Evolutionary conservation across 2,797 vertebrate genomes (phyloP).

Genomic region (Pangasius macronema): DNA sequence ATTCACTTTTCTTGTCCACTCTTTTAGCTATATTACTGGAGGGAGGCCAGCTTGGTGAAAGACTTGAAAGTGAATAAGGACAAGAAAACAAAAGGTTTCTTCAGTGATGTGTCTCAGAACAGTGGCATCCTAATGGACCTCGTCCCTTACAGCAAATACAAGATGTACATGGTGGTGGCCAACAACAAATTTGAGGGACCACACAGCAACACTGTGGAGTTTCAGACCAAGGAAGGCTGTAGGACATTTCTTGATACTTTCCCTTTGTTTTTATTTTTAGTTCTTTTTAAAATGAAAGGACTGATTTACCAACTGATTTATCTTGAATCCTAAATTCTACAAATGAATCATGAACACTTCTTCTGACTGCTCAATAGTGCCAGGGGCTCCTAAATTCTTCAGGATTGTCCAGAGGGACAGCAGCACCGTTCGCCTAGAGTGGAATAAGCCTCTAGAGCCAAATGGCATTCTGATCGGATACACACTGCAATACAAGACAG

Average conservation of each 20-base stretch:
- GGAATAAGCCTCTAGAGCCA: slow-evolving; percentile 91
- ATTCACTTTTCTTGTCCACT: neutral
- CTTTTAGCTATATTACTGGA: slow-evolving; percentile 90
- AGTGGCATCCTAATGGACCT: slow-evolving; percentile 84
- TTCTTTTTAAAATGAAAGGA: neutral
- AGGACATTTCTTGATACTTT: slow-evolving; percentile 50
- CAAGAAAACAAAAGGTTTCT: slow-evolving; percentile 86
- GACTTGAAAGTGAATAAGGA: slow-evolving; percentile 85
- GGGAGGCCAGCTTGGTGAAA: slow-evolving; percentile 89
- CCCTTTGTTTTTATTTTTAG: neutral
- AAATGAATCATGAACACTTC: neutral
- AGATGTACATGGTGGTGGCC: slow-evolving; percentile 92
- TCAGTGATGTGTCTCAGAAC: slow-evolving; percentile 78
- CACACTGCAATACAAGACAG: slow-evolving; percentile 83
- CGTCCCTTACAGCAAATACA: slow-evolving; percentile 91
- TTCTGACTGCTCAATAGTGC: slow-evolving; percentile 74
- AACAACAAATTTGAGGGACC: slow-evolving; percentile 88
- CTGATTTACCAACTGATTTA: no score
- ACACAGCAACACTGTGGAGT: slow-evolving; percentile 84
- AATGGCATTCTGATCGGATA: slow-evolving; percentile 92
- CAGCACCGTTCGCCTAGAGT: slow-evolving; percentile 83
- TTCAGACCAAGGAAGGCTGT: slow-evolving; percentile 94
- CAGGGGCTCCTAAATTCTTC: slow-evolving; percentile 86
- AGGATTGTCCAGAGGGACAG: slow-evolving; percentile 82
- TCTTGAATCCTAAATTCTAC: neutral